Conservation (phyloP, 1,140 invertebrate species). For the Drosophila ogumai region DNA sequence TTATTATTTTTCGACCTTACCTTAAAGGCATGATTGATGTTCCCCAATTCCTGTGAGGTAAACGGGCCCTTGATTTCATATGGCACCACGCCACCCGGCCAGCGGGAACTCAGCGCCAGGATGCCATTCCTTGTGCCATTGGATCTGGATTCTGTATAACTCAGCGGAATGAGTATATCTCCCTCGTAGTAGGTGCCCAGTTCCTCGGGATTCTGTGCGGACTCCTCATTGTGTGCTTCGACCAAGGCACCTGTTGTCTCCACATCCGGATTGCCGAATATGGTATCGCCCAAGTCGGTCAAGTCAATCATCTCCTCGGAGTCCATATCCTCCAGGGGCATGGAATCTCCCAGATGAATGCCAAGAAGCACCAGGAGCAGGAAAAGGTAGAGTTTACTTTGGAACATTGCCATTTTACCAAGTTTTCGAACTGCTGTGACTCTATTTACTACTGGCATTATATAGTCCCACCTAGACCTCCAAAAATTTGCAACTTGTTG, state of each 20-base stretch:
- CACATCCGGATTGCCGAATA: slow-evolving; percentile 86
- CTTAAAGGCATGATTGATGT: slow-evolving; percentile 88
- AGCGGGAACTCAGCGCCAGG: slow-evolving; percentile 86
- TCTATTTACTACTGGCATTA: slow-evolving; percentile 15
- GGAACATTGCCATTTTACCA: slow-evolving; percentile 51
- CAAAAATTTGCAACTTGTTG: slow-evolving; percentile 49
- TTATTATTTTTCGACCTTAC: neutral
- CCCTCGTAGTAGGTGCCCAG: slow-evolving; percentile 90
- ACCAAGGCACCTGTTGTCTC: slow-evolving; percentile 86
- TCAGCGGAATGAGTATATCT: slow-evolving; percentile 88
- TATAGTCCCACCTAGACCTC: slow-evolving; percentile 72
- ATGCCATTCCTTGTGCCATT: slow-evolving; percentile 87
- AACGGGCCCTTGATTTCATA: slow-evolving; percentile 89
- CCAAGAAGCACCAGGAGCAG: slow-evolving; percentile 22
- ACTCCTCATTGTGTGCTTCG: slow-evolving; percentile 88
- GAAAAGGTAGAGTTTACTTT: slow-evolving; percentile 1
- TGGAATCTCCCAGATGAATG: slow-evolving; percentile 1
- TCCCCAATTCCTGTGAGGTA: slow-evolving; percentile 84
- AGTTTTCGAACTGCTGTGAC: slow-evolving; percentile 20
- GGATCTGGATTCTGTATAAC: slow-evolving; percentile 81
- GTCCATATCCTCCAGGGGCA: slow-evolving; percentile 30
- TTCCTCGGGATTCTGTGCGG: slow-evolving; percentile 90
- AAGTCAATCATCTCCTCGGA: slow-evolving; percentile 85
- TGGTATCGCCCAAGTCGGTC: slow-evolving; percentile 85
- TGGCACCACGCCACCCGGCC: slow-evolving; percentile 89